phyloP scores from a whole-genome alignment of 2,113 vertebrate species.

The Stegastes partitus region DNA sequence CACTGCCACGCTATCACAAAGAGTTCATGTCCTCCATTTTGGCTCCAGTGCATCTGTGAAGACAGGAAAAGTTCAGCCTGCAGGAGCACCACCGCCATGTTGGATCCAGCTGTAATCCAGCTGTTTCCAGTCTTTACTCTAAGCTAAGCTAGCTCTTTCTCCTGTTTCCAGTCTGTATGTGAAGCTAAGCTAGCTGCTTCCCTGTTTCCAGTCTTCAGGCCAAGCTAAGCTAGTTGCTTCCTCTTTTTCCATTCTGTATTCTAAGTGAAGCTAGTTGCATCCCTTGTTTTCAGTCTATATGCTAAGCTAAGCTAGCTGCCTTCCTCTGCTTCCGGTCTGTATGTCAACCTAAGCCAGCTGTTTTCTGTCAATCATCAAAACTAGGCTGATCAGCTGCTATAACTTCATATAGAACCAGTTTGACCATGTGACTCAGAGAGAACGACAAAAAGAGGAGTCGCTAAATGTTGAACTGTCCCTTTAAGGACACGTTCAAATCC shows the following conservation, averaged over 20 bases:
- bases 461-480: too few relatives aligned
- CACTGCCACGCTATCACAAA: too few relatives aligned
- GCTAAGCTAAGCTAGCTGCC: too few relatives aligned
- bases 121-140: neutral
- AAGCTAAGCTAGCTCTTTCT: neutral
- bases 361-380: neutral
- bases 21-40: neutral
- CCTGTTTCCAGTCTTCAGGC: neutral
- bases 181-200: too few relatives aligned
- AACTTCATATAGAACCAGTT: neutral
- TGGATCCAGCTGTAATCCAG: neutral
- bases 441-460: too few relatives aligned
- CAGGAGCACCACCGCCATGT: conserved; percentile 11
- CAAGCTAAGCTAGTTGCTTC: neutral
- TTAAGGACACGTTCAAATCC: too few relatives aligned
- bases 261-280: too few relatives aligned
- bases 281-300: too few relatives aligned
- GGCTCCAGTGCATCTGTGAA: conserved; percentile 23
- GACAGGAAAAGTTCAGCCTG: conserved; percentile 23
- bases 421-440: neutral
- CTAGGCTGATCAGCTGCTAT: neutral
- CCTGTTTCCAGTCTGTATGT: neutral
- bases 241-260: too few relatives aligned
- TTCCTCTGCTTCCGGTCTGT: too few relatives aligned
- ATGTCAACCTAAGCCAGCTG: too few relatives aligned